Evolutionary conservation across 2,888 invertebrate genomes (phyloP).

Genomic region (Drosophila anomelani): DNA sequence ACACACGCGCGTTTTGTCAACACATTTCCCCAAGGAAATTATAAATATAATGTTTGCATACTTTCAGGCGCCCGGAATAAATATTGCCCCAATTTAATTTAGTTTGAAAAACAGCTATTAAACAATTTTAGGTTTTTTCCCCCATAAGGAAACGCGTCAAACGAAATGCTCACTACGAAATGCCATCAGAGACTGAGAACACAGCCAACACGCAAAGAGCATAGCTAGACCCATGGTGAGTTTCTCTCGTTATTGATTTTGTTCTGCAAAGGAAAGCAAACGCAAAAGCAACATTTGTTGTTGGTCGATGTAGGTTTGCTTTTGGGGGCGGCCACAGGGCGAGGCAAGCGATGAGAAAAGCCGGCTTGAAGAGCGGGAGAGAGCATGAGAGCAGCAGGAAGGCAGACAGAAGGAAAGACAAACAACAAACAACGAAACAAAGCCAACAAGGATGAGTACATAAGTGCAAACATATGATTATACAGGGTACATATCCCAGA

Average conservation of each 20-base stretch:
- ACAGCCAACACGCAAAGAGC: slow-evolving; percentile 20
- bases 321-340: slow-evolving; percentile 18
- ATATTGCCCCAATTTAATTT: slow-evolving; percentile 1
- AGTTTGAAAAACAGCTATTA: slow-evolving; percentile 13
- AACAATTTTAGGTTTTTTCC: slow-evolving; percentile 11
- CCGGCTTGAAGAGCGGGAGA: slow-evolving; percentile 53
- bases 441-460: slow-evolving; percentile 29
- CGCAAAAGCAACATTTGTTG: slow-evolving; percentile 50
- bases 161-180: slow-evolving; percentile 53
- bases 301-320: slow-evolving; percentile 9
- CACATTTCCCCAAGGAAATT: not conserved
- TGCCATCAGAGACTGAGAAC: slow-evolving; percentile 68
- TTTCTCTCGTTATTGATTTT: slow-evolving; percentile 68
- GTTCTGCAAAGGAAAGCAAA: slow-evolving; percentile 46
- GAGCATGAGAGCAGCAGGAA: slow-evolving; percentile 18
- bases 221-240: slow-evolving; percentile 46
- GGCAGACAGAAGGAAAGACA: slow-evolving; percentile 26
- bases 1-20: not conserved
- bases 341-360: slow-evolving; percentile 51
- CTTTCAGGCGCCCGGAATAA: not conserved
- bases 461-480: slow-evolving; percentile 53
- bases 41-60: not conserved
- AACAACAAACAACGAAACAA: slow-evolving; percentile 27
- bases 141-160: slow-evolving; percentile 15
- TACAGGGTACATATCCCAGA: slow-evolving; percentile 3